These are phyloP conservation scores for Biston stratarius DNA, from an alignment of 2,888 invertebrate species.

Conservation along the genomic window DNA sequence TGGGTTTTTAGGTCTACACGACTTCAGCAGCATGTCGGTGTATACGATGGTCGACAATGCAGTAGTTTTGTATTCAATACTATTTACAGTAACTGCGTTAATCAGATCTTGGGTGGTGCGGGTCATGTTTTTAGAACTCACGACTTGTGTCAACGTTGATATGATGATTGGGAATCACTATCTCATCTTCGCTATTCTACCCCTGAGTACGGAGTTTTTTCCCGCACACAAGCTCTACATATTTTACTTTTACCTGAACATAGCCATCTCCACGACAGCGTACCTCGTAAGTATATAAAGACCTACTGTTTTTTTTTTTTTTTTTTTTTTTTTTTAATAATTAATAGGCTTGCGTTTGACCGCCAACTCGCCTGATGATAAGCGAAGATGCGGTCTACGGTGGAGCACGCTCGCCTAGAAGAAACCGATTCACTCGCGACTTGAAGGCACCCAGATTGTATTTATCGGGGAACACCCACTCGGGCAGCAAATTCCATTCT, in stretches of 20 bases:
- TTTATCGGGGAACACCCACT: too few species aligned
- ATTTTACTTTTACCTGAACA: slow-evolving; percentile 63
- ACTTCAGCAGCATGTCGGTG: slow-evolving; percentile 66
- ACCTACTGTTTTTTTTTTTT: neutral
- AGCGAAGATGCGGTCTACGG: too few species aligned
- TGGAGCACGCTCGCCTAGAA: too few species aligned
- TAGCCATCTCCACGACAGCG: slow-evolving; percentile 53
- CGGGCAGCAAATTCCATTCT: too few species aligned
- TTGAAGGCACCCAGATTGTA: too few species aligned
- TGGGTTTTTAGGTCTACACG: slow-evolving; percentile 69
- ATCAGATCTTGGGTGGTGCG: slow-evolving; percentile 64
- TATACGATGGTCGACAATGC: slow-evolving; percentile 72
- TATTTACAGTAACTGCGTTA: slow-evolving; percentile 59
- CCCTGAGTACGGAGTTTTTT: slow-evolving; percentile 66
- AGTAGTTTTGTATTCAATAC: slow-evolving; percentile 61
- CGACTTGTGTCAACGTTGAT: slow-evolving; percentile 56
- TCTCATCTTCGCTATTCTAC: slow-evolving; percentile 64
- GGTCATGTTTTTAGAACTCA: slow-evolving; percentile 56
- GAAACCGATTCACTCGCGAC: too few species aligned
- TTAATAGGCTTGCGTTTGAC: too few species aligned
- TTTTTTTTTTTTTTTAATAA: too few species aligned
- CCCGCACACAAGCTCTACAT: slow-evolving; percentile 61
- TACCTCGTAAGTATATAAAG: slow-evolving; percentile 59
- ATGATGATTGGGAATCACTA: slow-evolving; percentile 55
- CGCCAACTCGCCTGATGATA: too few species aligned